Conservation (phyloP, 1,140 invertebrate species). For the Lysiphlebus fabarum region DNA sequence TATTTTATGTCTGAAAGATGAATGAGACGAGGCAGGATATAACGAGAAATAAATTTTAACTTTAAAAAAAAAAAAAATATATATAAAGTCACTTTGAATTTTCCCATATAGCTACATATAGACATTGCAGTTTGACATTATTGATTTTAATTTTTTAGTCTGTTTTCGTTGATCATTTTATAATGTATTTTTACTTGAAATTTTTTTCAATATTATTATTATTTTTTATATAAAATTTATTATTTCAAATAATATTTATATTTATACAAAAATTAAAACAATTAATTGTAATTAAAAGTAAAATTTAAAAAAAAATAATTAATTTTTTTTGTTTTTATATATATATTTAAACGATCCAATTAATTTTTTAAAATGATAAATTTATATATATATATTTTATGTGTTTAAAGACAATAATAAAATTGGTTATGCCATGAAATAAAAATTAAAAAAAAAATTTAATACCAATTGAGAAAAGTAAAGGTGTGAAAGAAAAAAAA, state of each 20-base stretch:
- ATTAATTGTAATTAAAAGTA: too few relatives aligned
- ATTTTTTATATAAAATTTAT: neutral
- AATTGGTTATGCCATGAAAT: neutral
- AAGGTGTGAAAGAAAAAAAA: constrained; percentile 20
- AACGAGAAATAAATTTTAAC: neutral
- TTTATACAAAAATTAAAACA: too few relatives aligned
- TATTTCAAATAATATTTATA: neutral
- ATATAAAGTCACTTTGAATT: neutral
- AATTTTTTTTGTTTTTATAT: constrained; percentile 1
- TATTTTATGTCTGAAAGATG: constrained; percentile 7
- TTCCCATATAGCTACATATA: neutral
- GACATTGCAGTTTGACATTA: constrained; percentile 7
- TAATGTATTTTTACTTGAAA: neutral
- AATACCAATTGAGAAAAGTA: constrained; percentile 24
- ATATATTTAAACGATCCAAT: constrained; percentile 11
- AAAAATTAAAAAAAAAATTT: constrained; percentile 20
- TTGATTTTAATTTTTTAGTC: constrained; percentile 12
- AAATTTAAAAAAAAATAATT: too few relatives aligned
- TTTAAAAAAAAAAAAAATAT: too few relatives aligned
- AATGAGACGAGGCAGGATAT: neutral
- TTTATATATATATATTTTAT: too few relatives aligned
- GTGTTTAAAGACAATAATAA: neutral
- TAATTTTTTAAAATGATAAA: neutral
- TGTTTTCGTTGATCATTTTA: constrained; percentile 2
- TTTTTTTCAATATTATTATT: neutral